Evolutionary conservation across 2,797 vertebrate species (phyloP), one percentile per base, ranked within the genome.

Genomic region (Yasuhikotakia modesta): DNA sequence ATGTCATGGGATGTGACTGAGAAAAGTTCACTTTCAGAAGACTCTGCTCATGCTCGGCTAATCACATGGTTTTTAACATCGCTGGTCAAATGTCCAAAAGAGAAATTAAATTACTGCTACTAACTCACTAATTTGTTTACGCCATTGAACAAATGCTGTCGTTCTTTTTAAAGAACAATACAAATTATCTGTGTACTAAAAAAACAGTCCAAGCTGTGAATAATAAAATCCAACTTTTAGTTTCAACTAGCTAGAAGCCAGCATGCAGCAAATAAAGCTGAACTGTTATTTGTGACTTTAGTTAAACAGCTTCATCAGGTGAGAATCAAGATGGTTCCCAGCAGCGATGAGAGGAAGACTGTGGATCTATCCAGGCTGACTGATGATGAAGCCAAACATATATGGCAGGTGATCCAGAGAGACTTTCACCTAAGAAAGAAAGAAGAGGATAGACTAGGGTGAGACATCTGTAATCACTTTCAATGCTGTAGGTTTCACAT

Each of bases 351-450:
- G 88, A 95, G 89, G 48, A 94, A 89, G 84, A 97, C 94, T 85
- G 89, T 99, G 89, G 97, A 99, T 86, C 94, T 99, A 10, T 96
- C 96, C 87, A 94, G 90, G 83, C 94, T 99, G 55, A 96, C 95
- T 0, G 96, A 98, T 2, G 96, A 96, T 10, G 97, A 99, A 86
- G 96, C 95, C 79, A 91, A 91, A 78, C 97, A 98, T 0, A 87
- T 99, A 10, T 97, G 95, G 95, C 91, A 94, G 0, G 97, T 98
- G 0, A 90, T 98, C 32, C 95, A 95, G 58, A 90, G 97, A 69
- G 97, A 99, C 86, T 94, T 98, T 0, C 90, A 94, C 77, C 92
- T 98, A 46, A 89, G 96, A 61, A 96, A 94, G 84, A 96, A 94
- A 73, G 97, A 99, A 86, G 95, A 98, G 45, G 94, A 95, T 16